Base-by-base conservation (phyloP, 2,113 vertebrate species). In the Rana temporaria region DNA sequence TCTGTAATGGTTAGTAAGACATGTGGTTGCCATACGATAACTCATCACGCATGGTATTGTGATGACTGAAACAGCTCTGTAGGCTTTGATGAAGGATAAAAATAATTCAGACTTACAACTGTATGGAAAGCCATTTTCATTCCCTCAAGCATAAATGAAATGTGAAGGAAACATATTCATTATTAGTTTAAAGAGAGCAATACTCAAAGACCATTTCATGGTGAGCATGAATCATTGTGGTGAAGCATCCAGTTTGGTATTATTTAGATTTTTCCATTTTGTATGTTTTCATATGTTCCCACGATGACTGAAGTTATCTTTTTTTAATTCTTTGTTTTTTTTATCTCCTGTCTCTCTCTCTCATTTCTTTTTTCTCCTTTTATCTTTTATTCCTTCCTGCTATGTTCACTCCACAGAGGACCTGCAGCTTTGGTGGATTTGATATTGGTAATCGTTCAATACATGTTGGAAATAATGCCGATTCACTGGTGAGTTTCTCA, bases 391-490 rank as follows among this genome's bases (percentile, higher is more conserved):
- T 69, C 64, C n/a, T 8, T 22, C 6, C n/a, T 80, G 42, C 32
- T 62, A 7, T 48, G 15, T 4, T 24, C 57, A 30, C 86, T 90
- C 85, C 86, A 19, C 94, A 99, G 97, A 98, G 97, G 90, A 99
- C 97, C 16, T 98, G 97, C 89, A 99, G 98, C 88, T 99, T 99
- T 68, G 98, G 98, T 86, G 98, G 98, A 66, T 99, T 99, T 79
- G 97, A 99, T 91, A 87, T 99, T 92, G 95, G 96, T 59, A 98
- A 98, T 88, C 95, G 98, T 17, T 95, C 96, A 3, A 93, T 99
- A 85, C 97, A 98, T 85, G 91, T 97, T 84, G 93, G 97, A 93
- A 96, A 92, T 79, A 86, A 87, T 0, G 90, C 92, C 1, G 96
- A 97, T 62, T 90, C 92, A 26, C 88, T 93, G 81, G 98, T 99